phyloP scores from a whole-genome alignment of 2,113 vertebrate species.

The Morone saxatilis region DNA sequence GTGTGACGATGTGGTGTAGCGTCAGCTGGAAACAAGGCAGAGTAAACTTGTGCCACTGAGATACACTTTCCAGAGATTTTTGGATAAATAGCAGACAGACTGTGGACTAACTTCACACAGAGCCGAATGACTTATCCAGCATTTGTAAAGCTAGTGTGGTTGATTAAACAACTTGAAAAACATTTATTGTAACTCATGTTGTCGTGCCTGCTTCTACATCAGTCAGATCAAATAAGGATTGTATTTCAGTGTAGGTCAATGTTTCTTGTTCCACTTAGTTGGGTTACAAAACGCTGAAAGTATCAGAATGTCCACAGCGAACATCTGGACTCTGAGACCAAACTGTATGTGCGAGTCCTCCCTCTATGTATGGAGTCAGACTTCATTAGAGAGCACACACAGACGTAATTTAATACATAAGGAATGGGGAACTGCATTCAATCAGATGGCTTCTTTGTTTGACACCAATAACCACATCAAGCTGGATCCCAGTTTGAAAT shows the following conservation, averaged over 20 bases:
- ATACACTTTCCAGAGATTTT: slow-evolving; percentile 31
- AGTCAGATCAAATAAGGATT: neutral
- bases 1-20: neutral
- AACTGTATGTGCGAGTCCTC: slow-evolving; percentile 15
- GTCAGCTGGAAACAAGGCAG: slow-evolving; percentile 39
- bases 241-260: neutral
- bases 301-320: slow-evolving; percentile 10
- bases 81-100: slow-evolving; percentile 29
- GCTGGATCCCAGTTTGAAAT: slow-evolving; percentile 30
- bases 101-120: neutral
- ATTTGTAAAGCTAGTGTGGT: neutral
- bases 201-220: neutral
- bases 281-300: neutral
- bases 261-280: neutral
- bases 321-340: slow-evolving; percentile 42
- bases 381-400: slow-evolving; percentile 56
- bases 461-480: slow-evolving; percentile 58
- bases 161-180: slow-evolving; percentile 10
- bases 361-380: slow-evolving; percentile 32
- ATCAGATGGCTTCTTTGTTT: slow-evolving; percentile 51
- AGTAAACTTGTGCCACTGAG: slow-evolving; percentile 32
- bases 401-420: slow-evolving; percentile 41
- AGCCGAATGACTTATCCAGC: neutral
- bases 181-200: neutral
- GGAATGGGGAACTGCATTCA: slow-evolving; percentile 42